Conservation (phyloP, 2,888 invertebrate species). For the Adineta ricciae region DNA sequence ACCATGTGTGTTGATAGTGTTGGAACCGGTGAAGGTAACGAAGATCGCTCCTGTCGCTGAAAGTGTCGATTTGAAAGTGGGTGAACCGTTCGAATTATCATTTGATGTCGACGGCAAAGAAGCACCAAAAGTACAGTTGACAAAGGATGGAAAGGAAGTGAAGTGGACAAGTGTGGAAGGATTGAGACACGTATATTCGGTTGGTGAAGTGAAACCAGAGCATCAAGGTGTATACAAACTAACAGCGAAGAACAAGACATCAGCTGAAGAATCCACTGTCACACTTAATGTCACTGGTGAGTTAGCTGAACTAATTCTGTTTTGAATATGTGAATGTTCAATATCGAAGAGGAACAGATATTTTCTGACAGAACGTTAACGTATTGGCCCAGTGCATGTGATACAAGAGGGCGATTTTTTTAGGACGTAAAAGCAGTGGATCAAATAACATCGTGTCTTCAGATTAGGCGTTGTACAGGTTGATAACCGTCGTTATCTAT, state of each 20-base stretch:
- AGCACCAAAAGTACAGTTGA: not conserved
- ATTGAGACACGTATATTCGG: not conserved
- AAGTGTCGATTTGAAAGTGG: not conserved
- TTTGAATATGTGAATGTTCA: no score
- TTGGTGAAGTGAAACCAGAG: not conserved
- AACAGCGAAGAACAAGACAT: not conserved
- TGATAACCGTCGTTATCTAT: no score
- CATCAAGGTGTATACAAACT: not conserved
- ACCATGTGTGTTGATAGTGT: not conserved
- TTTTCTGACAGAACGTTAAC: no score
- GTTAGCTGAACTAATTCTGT: no score
- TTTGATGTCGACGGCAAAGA: not conserved
- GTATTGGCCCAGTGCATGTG: no score
- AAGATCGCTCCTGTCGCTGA: not conserved
- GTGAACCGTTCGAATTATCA: not conserved
- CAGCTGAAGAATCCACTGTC: not conserved
- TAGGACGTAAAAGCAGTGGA: no score
- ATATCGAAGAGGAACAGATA: no score
- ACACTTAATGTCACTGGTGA: not conserved
- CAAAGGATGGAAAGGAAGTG: not conserved
- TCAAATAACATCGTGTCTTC: no score
- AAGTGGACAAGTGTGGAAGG: not conserved
- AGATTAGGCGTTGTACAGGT: no score
- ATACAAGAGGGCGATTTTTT: no score
- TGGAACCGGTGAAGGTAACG: not conserved